Percentiles rank a stretch among this genome's conserved stretches.
phyloP scores from a whole-genome alignment of 2,797 vertebrate species.

The Clarias platycephalus region DNA sequence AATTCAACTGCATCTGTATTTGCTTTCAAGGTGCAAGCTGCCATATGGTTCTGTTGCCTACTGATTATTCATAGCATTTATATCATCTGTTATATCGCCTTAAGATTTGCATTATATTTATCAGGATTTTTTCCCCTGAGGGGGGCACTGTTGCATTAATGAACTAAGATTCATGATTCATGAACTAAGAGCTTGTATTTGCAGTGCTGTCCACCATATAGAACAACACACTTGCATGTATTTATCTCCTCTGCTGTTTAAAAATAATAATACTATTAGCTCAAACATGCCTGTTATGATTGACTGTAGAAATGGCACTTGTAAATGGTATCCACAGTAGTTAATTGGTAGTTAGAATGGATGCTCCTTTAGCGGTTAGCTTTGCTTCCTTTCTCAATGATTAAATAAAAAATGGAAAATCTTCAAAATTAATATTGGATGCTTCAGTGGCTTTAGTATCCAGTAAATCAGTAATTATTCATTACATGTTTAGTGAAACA shows the following conservation, averaged over 20 bases:
- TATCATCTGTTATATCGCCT: constrained; percentile 27
- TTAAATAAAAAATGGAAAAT: too few relatives aligned
- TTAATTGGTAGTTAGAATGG: background rate
- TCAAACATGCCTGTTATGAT: background rate
- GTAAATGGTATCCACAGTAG: background rate
- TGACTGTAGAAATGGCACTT: constrained; percentile 18
- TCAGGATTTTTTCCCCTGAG: constrained; percentile 64
- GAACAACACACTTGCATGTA: constrained; percentile 8
- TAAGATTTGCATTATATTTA: constrained; percentile 21
- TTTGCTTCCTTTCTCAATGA: background rate
- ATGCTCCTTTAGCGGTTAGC: background rate
- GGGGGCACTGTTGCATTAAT: constrained; percentile 77
- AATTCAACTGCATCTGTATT: constrained; percentile 3
- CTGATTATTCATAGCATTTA: constrained; percentile 24
- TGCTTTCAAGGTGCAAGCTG: constrained; percentile 28
- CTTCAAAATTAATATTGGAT: too few relatives aligned
- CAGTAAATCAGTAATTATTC: constrained; percentile 36
- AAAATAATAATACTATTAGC: background rate
- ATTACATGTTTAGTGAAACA: background rate
- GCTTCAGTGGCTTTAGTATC: constrained; percentile 24
- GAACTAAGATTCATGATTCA: background rate
- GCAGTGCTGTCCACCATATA: constrained; percentile 58
- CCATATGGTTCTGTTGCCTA: constrained; percentile 14
- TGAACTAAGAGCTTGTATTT: constrained; percentile 54
- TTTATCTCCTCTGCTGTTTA: constrained; percentile 18